Conservation (phyloP, 1,140 invertebrate genomes). For the Contarinia nasturtii region DNA sequence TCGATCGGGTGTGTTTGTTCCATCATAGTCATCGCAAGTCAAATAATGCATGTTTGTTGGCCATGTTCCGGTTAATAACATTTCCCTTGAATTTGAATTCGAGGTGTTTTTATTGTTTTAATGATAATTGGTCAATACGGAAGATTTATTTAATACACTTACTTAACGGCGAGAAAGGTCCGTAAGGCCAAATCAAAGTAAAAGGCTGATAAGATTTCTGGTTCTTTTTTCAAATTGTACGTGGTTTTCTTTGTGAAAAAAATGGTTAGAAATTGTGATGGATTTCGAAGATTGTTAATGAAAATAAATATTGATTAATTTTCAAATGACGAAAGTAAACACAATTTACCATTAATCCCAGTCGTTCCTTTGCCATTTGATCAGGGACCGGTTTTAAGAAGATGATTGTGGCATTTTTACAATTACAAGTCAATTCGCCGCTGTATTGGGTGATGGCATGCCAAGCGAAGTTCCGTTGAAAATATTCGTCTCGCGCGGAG, state of each 20-base stretch:
- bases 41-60: slow-evolving; percentile 47
- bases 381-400: slow-evolving; percentile 41
- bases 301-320: too few species aligned
- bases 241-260: slow-evolving; percentile 28
- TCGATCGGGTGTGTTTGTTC: slow-evolving; percentile 43
- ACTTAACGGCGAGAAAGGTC: slow-evolving; percentile 55
- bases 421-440: slow-evolving; percentile 41
- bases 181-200: slow-evolving; percentile 65
- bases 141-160: slow-evolving; percentile 18
- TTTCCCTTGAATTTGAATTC: slow-evolving; percentile 20
- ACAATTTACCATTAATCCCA: slow-evolving; percentile 29
- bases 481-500: slow-evolving; percentile 20
- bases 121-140: neutral
- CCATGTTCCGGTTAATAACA: slow-evolving; percentile 41
- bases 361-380: slow-evolving; percentile 33
- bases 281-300: too few species aligned
- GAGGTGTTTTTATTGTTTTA: slow-evolving; percentile 10
- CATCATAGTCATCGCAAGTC: slow-evolving; percentile 54
- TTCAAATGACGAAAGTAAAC: too few species aligned
- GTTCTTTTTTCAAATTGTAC: slow-evolving; percentile 44
- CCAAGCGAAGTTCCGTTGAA: slow-evolving; percentile 35
- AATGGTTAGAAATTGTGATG: too few species aligned
- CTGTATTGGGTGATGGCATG: slow-evolving; percentile 41
- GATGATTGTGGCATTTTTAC: slow-evolving; percentile 48
- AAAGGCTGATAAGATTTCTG: slow-evolving; percentile 56